Conservation (phyloP, 1,140 invertebrate species). For the Caenorhabditis inopinata region DNA sequence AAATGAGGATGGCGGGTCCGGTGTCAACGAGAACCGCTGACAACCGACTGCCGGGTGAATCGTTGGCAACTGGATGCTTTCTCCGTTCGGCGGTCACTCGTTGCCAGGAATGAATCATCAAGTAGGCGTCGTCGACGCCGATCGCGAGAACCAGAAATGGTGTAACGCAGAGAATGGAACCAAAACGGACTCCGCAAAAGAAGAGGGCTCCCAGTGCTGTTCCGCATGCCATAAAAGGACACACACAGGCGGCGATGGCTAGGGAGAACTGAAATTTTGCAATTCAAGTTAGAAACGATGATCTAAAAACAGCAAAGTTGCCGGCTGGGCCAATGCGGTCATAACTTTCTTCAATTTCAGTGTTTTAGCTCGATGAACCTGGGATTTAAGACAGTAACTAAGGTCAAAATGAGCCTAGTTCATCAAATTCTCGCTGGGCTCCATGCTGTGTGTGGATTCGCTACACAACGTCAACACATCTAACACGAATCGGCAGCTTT, state of each 20-base stretch:
- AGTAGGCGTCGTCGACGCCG: constrained; percentile 53
- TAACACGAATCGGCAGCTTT: no score
- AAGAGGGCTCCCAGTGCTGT: constrained; percentile 53
- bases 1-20: constrained; percentile 53
- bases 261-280: constrained; percentile 44
- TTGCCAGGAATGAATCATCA: constrained; percentile 53
- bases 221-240: constrained; percentile 53
- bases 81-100: constrained; percentile 41
- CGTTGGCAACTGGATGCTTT: constrained; percentile 31
- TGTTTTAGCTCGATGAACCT: no score
- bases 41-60: constrained; percentile 40
- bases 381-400: no score
- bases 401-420: no score
- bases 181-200: constrained; percentile 49
- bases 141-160: constrained; percentile 55
- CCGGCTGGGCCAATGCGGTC: no score
- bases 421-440: no score
- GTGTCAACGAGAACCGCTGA: constrained; percentile 47
- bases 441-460: no score
- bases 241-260: constrained; percentile 52
- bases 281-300: not conserved
- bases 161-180: constrained; percentile 50
- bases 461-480: no score
- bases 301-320: no score
- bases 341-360: no score